Conservation (phyloP, 2,888 invertebrate species). For the Tinea pellionella region DNA sequence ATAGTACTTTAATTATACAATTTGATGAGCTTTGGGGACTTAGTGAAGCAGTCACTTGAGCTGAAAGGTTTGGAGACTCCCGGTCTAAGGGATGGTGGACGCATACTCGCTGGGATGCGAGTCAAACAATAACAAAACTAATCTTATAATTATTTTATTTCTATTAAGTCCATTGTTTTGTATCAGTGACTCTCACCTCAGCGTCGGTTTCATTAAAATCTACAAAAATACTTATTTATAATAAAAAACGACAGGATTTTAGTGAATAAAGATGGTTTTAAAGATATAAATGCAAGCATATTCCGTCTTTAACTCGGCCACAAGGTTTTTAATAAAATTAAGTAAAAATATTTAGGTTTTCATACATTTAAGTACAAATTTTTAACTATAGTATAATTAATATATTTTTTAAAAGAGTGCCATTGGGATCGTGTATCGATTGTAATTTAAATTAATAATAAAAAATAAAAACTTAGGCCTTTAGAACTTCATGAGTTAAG, state of each 20-base stretch:
- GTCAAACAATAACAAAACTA: not conserved
- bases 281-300: constrained; percentile 12
- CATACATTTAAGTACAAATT: too few species aligned
- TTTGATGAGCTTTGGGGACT: too few species aligned
- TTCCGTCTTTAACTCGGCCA: constrained; percentile 11
- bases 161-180: not conserved
- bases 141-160: not conserved
- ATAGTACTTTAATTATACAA: too few species aligned
- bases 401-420: too few species aligned
- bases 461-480: too few species aligned
- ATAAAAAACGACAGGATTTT: not conserved
- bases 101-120: not conserved
- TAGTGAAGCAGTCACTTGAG: too few species aligned
- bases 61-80: too few species aligned
- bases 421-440: not conserved
- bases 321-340: too few species aligned
- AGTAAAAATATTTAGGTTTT: too few species aligned
- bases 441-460: not conserved
- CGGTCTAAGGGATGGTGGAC: not conserved
- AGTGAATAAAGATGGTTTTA: not conserved
- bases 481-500: too few species aligned
- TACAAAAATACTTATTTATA: not conserved
- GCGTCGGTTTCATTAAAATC: not conserved
- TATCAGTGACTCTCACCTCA: not conserved
- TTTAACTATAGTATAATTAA: too few species aligned